These are phyloP conservation scores for Dynastes maya DNA, from an alignment of 2,888 invertebrate species.

Conservation along the genomic window DNA sequence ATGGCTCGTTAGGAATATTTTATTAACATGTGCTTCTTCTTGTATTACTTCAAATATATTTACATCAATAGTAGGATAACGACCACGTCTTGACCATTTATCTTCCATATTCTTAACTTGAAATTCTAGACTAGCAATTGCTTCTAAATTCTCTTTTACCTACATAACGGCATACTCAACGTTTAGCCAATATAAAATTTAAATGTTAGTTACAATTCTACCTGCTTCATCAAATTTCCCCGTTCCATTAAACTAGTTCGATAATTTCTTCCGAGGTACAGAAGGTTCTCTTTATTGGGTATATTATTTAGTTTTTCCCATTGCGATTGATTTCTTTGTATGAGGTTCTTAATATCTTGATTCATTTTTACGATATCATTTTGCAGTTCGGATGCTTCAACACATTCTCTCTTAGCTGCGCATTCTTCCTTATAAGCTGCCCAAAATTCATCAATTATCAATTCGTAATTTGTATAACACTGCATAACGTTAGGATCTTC, in stretches of 20 bases:
- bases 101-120: constrained; percentile 57
- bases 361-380: constrained; percentile 91
- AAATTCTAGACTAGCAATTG: constrained; percentile 70
- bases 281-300: constrained; percentile 78
- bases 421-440: constrained; percentile 56
- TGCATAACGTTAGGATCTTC: constrained; percentile 83
- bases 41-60: constrained; percentile 81
- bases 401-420: constrained; percentile 69
- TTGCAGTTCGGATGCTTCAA: constrained; percentile 85
- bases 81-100: constrained; percentile 53
- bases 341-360: constrained; percentile 73
- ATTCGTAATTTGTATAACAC: constrained; percentile 81
- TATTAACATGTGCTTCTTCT: constrained; percentile 70
- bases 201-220: constrained; percentile 27
- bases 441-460: constrained; percentile 83
- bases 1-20: constrained; percentile 75
- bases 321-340: constrained; percentile 59
- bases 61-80: constrained; percentile 57
- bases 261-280: constrained; percentile 72
- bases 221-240: constrained; percentile 58
- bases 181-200: background rate
- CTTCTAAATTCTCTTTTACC: constrained; percentile 72
- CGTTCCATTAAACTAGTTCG: constrained; percentile 64
- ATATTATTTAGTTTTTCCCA: constrained; percentile 78
- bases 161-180: constrained; percentile 59